Evolutionary conservation across 2,888 invertebrate genomes (phyloP), one percentile per base, ranked within the genome.

Genomic region (Cheiracanthium punctorium): DNA sequence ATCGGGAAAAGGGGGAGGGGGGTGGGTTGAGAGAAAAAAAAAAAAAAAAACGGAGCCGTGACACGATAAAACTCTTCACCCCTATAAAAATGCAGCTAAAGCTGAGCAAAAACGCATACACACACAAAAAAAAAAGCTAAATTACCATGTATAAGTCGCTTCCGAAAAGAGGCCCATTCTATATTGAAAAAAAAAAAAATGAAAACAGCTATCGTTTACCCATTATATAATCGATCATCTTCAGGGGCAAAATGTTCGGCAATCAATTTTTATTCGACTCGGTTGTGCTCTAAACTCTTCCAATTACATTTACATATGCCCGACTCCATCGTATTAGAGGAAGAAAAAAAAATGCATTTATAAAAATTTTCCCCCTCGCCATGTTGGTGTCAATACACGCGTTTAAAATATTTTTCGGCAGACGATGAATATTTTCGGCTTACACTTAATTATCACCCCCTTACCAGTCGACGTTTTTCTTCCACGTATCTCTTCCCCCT

Each of bases 371-470:
- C 5, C 20, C 20, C 20, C 58, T 20, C 58, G 17, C 20, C 58
- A 24, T 58, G 24, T 20, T 33, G 84, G 79, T 85, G 84, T 85
- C 84, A 85, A 85, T 77, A 85, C 58, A 79, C 69, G 72, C 84
- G 67, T 79, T 85, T 85, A 85, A 82, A 79, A 74, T 79, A 79
- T 74, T 77, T 58, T 79, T 85, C 48, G 52, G 79, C 65, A 48
- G 79, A 67, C 79, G 79, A 79, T 79, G 79, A 85, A 85, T 85
- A 82, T 85, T 85, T 85, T 79, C 77, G 74, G 79, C 77, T 79
- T 79, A 74, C 84, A 85, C 84, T 85, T 85, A 85, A 85, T 85
- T 85, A 85, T 85, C 84, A 79, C 79, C 79, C 79, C 58, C 74
- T 79, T 69, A 58, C 74, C 37, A 73, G 74, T 79, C 70, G 67